Evolutionary conservation across 2,797 vertebrate genomes (phyloP).

Genomic region (Apodemus agrarius): DNA sequence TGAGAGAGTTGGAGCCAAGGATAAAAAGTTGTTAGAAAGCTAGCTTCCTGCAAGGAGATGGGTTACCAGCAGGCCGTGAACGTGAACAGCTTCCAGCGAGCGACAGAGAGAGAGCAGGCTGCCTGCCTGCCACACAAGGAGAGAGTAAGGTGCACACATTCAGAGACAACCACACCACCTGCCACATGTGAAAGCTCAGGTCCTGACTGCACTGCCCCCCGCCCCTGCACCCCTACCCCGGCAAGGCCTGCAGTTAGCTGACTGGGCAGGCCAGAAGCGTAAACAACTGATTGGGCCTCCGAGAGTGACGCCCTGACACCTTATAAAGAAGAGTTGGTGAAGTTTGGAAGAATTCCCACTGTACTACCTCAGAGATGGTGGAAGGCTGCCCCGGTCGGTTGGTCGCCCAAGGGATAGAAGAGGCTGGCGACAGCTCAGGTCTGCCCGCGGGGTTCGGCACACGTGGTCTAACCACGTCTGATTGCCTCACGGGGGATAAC

Average conservation of each 20-base stretch:
- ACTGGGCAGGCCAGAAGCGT: not conserved
- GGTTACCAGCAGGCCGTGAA: not conserved
- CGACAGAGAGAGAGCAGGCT: not conserved
- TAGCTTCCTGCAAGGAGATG: not conserved
- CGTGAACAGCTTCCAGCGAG: not conserved
- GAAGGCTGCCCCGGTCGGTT: not conserved
- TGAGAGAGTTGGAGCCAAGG: conserved; percentile 62
- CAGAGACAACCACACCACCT: conserved; percentile 1
- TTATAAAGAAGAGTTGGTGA: conserved; percentile 8
- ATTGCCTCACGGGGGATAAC: too few relatives aligned
- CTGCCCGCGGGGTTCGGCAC: not conserved
- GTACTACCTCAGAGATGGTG: not conserved
- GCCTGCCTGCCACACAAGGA: not conserved
- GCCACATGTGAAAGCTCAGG: not conserved
- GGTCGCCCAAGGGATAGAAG: not conserved
- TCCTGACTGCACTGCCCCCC: not conserved
- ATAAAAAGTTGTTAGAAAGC: conserved; percentile 38
- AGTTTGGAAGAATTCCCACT: not conserved
- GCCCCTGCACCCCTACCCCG: accelerated
- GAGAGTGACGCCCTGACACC: not conserved
- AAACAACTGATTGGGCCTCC: not conserved
- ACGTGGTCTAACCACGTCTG: not conserved
- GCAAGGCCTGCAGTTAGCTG: not conserved
- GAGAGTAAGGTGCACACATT: not conserved
- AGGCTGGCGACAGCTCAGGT: not conserved